A percentile compares a stretch with the other conserved stretches of the same genome.
phyloP scores from a whole-genome alignment of 2,888 invertebrate genomes.

The Rugalucina vietnamica region DNA sequence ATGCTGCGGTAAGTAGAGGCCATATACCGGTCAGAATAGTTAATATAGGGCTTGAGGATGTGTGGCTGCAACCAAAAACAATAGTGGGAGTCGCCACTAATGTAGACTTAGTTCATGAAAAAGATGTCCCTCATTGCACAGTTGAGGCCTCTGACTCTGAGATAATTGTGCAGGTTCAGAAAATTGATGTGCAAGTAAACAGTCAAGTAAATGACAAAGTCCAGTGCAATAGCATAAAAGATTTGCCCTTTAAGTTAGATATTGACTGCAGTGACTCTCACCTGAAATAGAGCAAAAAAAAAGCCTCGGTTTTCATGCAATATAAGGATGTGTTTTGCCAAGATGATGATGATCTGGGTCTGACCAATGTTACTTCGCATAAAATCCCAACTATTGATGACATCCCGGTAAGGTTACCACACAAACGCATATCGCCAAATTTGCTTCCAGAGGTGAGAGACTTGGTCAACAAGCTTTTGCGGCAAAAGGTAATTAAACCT shows the following conservation, averaged over 20 bases:
- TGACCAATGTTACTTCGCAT: conserved; percentile 2
- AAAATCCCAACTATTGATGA: conserved; percentile 1
- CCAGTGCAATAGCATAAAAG: not conserved
- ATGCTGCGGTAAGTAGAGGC: conserved; percentile 8
- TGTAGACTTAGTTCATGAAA: conserved; percentile 14
- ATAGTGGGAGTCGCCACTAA: not conserved
- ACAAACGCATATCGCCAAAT: conserved; percentile 10
- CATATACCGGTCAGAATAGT: conserved; percentile 5
- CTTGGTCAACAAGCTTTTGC: not conserved
- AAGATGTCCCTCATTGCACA: not conserved
- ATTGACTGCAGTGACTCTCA: not conserved
- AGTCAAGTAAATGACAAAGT: not conserved
- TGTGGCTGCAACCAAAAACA: conserved; percentile 21
- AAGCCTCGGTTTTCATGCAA: not conserved
- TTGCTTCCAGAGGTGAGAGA: conserved; percentile 13
- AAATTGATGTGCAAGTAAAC: not conserved
- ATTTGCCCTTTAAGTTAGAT: conserved; percentile 11
- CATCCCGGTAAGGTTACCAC: not conserved
- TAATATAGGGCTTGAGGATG: conserved; percentile 18
- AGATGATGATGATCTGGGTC: conserved; percentile 28
- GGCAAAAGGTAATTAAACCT: conserved; percentile 12
- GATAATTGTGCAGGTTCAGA: conserved; percentile 12
- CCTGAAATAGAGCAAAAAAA: not conserved
- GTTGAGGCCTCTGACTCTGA: conserved; percentile 14
- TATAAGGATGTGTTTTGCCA: conserved; percentile 19